Conservation (phyloP, 1,140 invertebrate genomes). For the Rhopalosiphum padi region DNA sequence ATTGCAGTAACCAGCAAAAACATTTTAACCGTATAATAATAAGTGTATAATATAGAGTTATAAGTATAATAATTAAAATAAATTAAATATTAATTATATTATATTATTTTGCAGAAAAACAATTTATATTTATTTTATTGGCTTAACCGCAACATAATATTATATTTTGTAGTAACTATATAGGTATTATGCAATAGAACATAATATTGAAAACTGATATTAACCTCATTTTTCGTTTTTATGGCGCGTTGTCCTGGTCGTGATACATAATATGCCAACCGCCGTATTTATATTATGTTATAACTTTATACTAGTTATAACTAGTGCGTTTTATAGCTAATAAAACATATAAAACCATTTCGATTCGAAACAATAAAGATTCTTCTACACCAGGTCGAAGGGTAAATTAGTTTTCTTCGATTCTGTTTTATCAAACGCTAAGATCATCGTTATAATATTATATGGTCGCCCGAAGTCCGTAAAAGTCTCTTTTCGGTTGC, state of each 20-base stretch:
- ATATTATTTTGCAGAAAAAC: background rate
- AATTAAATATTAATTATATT: background rate
- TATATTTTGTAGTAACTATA: no score
- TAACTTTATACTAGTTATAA: no score
- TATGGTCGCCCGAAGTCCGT: background rate
- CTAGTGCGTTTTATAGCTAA: background rate
- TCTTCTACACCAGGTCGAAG: background rate
- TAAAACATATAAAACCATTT: conserved; percentile 16
- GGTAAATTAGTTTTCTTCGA: conserved; percentile 32
- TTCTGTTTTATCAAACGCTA: background rate
- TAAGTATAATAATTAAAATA: background rate
- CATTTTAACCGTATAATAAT: no score
- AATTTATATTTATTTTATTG: no score
- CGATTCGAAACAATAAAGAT: background rate
- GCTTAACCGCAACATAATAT: no score
- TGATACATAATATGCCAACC: background rate
- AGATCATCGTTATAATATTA: background rate
- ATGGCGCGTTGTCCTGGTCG: background rate
- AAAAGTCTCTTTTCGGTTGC: background rate
- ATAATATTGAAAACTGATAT: background rate
- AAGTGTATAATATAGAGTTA: no score
- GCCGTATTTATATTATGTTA: no score
- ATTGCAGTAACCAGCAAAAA: no score
- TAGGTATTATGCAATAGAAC: background rate
- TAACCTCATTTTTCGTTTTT: conserved; percentile 22